phyloP scores from a whole-genome alignment of 2,797 vertebrate species.

The Acanthornis magna region DNA sequence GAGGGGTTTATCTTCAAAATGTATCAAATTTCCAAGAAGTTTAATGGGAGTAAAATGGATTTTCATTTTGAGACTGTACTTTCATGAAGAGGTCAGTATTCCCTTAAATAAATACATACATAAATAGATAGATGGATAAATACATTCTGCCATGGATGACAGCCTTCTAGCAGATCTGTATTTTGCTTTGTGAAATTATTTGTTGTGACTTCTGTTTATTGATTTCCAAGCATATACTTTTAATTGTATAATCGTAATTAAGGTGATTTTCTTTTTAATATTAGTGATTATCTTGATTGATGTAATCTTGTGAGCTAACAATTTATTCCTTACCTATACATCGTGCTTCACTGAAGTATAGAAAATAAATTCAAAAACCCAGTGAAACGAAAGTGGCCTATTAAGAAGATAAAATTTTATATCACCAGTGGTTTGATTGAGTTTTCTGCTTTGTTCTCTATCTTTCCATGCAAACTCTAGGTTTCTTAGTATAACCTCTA shows the following conservation, averaged over 20 bases:
- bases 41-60: neutral
- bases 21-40: neutral
- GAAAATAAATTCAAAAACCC: neutral
- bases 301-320: neutral
- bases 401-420: conserved; percentile 3
- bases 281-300: neutral
- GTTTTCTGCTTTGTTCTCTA: neutral
- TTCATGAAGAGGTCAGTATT: neutral
- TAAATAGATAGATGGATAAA: neutral
- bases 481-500: neutral
- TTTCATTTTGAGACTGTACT: neutral
- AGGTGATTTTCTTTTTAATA: neutral
- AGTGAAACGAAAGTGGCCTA: neutral
- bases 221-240: neutral
- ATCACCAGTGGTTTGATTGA: neutral
- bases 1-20: neutral
- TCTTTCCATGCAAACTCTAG: neutral
- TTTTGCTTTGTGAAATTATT: neutral
- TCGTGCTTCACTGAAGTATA: neutral
- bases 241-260: neutral
- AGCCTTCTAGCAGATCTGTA: neutral
- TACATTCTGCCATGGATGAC: neutral
- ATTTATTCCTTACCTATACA: neutral
- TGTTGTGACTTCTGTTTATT: neutral
- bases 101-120: neutral